These are phyloP conservation scores for Nymphalis polychloros DNA, from an alignment of 2,888 invertebrate genomes.

Conservation along the genomic window DNA sequence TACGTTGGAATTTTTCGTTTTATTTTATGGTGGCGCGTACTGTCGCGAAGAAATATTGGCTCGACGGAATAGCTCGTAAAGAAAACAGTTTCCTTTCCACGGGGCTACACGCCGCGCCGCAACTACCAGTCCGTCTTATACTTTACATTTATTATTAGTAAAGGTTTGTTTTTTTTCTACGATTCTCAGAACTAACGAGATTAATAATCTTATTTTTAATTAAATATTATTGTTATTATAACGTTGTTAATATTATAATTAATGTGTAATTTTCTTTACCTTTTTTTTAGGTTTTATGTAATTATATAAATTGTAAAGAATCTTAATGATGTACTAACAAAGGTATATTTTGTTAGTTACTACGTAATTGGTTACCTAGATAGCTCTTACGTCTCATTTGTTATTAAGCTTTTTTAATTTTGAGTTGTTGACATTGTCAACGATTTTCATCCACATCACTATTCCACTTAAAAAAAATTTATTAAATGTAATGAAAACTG, in stretches of 20 bases:
- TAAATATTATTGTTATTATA: no score
- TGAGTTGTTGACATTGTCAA: no score
- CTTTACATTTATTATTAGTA: constrained; percentile 66
- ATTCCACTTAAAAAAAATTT: no score
- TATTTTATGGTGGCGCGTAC: constrained; percentile 81
- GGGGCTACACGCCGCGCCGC: constrained; percentile 77
- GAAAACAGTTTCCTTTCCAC: constrained; percentile 77
- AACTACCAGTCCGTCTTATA: constrained; percentile 58
- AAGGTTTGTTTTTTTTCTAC: constrained; percentile 37
- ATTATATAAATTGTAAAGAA: no score
- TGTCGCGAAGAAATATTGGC: constrained; percentile 82
- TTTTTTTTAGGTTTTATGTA: neutral
- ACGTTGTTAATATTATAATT: neutral
- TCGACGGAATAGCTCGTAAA: constrained; percentile 81
- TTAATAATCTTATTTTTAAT: neutral
- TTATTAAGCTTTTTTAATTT: no score
- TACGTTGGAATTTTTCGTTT: constrained; percentile 80
- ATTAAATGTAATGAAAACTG: no score
- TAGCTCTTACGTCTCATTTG: no score
- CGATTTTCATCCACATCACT: no score
- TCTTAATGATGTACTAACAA: no score
- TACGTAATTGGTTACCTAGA: no score
- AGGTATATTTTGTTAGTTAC: no score
- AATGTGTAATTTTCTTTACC: neutral
- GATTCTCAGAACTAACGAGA: neutral